Base-by-base conservation (phyloP, 2,888 invertebrate species). In the Alitta virens region DNA sequence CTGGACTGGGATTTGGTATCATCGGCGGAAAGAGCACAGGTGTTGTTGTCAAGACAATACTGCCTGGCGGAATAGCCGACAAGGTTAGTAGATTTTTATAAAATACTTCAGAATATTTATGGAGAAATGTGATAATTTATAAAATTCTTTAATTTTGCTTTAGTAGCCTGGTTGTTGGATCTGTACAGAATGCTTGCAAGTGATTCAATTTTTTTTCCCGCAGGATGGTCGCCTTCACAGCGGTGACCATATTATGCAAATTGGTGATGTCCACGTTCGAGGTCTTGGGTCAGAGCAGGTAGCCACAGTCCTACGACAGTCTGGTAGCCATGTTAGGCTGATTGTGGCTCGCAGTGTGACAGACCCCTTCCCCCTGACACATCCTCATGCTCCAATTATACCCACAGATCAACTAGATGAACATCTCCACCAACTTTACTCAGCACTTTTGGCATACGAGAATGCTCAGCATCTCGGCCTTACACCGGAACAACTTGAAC, bases 21-120 rank as follows among this genome's bases (percentile, higher is more conserved):
- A 96, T 99, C 77, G 98, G 98, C 12, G 86, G 85, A 42, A 88
- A 96, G 73, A 94, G 94, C 71, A 96, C 97, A 71, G 98, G 99
- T 5, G 98, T 99, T n/a, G 97, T 99, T 68, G 97, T 99, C 16
- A 99, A 99, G 83, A 98, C 98, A 18, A 97, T 99, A 42, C 85
- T 98, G 64, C 94, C 96, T 0, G 98, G 96, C 5, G 98, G 98
- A 59, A 95, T 97, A 2, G 97, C 99, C 9, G 97, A 98, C 83
- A 88, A 94, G 72, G 94, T 94, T 78, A 86, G 88, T 77, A 33
- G 12, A 2, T 5, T 25, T n/a, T n/a, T n/a, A n/a, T n/a, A n/a
- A n/a, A n/a, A n/a, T n/a, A n/a, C n/a, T n/a, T n/a, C n/a, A n/a
- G n/a, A n/a, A n/a, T n/a, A n/a, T n/a, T n/a, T n/a, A n/a, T n/a